These are phyloP conservation scores for Drosophila ustulata DNA, from an alignment of 2,888 invertebrate genomes.

Conservation along the genomic window DNA sequence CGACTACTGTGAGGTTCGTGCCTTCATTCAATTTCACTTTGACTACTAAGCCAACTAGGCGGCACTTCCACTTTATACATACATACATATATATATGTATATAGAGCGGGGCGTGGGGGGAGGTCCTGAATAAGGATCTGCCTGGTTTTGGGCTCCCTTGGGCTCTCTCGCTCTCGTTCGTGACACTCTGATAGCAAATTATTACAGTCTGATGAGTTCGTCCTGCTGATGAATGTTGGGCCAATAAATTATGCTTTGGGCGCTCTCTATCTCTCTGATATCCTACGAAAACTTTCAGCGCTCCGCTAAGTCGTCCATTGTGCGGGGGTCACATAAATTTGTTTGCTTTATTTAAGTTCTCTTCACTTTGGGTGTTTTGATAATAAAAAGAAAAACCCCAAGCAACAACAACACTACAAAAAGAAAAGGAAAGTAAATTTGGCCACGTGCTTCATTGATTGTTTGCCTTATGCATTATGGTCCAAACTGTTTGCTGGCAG, in stretches of 20 bases:
- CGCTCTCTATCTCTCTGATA: slow-evolving; percentile 44
- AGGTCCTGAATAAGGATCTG: neutral
- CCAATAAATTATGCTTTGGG: slow-evolving; percentile 77
- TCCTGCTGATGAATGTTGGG: slow-evolving; percentile 71
- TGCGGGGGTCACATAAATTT: slow-evolving; percentile 62
- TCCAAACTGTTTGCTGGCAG: slow-evolving; percentile 6
- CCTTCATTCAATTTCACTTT: slow-evolving; percentile 74
- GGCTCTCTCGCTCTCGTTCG: slow-evolving; percentile 48
- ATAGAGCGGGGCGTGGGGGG: too few relatives aligned
- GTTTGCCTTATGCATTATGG: slow-evolving; percentile 50
- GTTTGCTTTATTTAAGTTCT: slow-evolving; percentile 78
- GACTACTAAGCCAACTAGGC: slow-evolving; percentile 59
- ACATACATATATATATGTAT: too few relatives aligned
- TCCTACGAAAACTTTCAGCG: slow-evolving; percentile 21
- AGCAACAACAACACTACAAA: slow-evolving; percentile 9
- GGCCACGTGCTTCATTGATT: slow-evolving; percentile 47
- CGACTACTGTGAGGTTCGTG: slow-evolving; percentile 45
- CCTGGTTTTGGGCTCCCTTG: slow-evolving; percentile 19
- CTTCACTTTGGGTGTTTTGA: slow-evolving; percentile 46
- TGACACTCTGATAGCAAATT: slow-evolving; percentile 77
- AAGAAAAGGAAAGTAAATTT: slow-evolving; percentile 16
- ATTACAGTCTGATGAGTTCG: slow-evolving; percentile 80
- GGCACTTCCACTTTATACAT: slow-evolving; percentile 10
- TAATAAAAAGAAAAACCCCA: slow-evolving; percentile 36
- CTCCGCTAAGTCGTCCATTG: slow-evolving; percentile 15